Evolutionary conservation across 1,140 invertebrate species (phyloP), one percentile per base, ranked within the genome.

Genomic region (Helicorthomorpha holstii): DNA sequence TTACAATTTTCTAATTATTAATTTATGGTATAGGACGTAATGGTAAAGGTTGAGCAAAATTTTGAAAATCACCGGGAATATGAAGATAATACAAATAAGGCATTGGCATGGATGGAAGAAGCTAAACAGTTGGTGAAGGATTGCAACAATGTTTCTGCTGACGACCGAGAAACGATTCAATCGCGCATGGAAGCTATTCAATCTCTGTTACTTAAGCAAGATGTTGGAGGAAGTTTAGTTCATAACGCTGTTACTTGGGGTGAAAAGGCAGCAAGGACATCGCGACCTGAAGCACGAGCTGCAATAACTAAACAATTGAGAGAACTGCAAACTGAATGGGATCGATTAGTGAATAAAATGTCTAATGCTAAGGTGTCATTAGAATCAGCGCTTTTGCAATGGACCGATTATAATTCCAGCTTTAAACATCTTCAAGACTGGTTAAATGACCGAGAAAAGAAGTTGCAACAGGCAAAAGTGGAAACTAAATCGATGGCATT

Each of bases 341-440:
- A 95, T 64, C 72, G 84, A 48, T 68, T 95, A 16, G 83, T 90
- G 0, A 87, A 85, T 65, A 92, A 91, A 65, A 84, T 95, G 69
- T 87, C 85, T 2, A 91, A 85, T 14, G 82, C 84, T 0, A 93
- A 93, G 71, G 88, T 94, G 21, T 81, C 89, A 59, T 65, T 95
- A 21, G 91, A 97, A 66, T 91, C 89, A 0, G 84, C 81, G 62
- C 70, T 96, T 7, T 66, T 94, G 1, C 87, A 92, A 75, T 93
- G 88, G 88, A 85, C 87, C n/a, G 90, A 93, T 64, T 93, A 92
- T 63, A 90, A 83, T 62, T 87, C 85, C 22, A 88, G 85, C 19
- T 90, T 90, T 58, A 81, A 82, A 14, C 87, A 93, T 61, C 67
- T 95, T 3, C 81, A 91, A 63, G 84, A 92, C 73, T 94, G 91